Evolutionary conservation across 2,888 invertebrate genomes (phyloP).

Genomic region (Heliconius ismenius): DNA sequence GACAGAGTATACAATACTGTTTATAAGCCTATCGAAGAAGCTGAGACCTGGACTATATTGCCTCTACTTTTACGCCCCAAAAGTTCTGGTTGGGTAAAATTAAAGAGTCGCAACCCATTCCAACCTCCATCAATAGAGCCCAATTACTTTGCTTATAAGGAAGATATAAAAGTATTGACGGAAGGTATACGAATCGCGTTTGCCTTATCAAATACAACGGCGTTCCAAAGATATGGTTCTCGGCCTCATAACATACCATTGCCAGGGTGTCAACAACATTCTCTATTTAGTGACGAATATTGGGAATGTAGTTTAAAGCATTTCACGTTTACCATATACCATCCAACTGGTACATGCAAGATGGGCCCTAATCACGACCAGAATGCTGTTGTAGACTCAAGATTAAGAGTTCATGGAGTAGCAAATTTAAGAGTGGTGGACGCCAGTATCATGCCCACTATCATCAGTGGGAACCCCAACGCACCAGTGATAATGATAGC

Average conservation of each 20-base stretch:
- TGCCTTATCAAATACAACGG: conserved; percentile 88
- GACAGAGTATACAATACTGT: conserved; percentile 92
- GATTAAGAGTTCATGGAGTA: conserved; percentile 89
- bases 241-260: conserved; percentile 89
- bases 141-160: conserved; percentile 93
- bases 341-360: conserved; percentile 92
- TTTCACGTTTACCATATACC: conserved; percentile 91
- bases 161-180: conserved; percentile 89
- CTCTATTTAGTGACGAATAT: conserved; percentile 89
- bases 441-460: conserved; percentile 93
- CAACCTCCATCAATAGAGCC: conserved; percentile 93
- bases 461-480: conserved; percentile 94
- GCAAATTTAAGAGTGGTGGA: conserved; percentile 90
- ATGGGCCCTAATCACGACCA: conserved; percentile 91
- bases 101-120: conserved; percentile 90
- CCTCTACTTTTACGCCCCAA: conserved; percentile 91
- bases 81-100: conserved; percentile 92
- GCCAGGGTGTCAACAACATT: conserved; percentile 89
- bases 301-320: conserved; percentile 93
- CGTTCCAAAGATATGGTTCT: conserved; percentile 91
- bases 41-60: conserved; percentile 92
- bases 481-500: conserved; percentile 95
- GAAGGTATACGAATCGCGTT: conserved; percentile 93
- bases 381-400: conserved; percentile 89
- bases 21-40: conserved; percentile 89